Evolutionary conservation across 2,113 vertebrate species (phyloP).

Genomic region (Entomyzon cyanotis): DNA sequence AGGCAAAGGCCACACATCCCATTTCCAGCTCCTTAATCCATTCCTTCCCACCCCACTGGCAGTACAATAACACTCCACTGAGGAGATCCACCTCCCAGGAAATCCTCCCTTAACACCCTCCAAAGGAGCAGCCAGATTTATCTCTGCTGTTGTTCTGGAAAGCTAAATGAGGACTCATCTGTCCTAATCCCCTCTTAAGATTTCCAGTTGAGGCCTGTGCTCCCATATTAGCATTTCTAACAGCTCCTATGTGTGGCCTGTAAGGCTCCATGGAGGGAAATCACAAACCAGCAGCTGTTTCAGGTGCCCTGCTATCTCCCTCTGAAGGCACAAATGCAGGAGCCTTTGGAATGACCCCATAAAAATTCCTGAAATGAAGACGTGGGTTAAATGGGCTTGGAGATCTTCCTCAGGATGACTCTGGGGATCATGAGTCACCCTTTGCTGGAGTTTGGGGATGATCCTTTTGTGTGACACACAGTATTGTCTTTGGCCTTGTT

Average conservation of each 20-base stretch:
- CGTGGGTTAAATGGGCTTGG: neutral
- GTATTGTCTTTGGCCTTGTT: accelerated
- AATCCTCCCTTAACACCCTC: conserved; percentile 48
- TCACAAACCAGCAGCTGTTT: neutral
- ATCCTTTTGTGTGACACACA: neutral
- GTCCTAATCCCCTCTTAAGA: conserved; percentile 31
- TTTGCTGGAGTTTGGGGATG: neutral
- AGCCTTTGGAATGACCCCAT: neutral
- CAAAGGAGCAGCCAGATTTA: conserved; percentile 55
- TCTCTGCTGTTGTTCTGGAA: neutral
- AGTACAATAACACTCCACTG: conserved; percentile 16
- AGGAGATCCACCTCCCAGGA: conserved; percentile 51
- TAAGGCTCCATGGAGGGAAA: neutral
- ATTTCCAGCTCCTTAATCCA: conserved; percentile 22
- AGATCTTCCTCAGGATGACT: neutral
- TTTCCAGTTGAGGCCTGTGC: conserved; percentile 17
- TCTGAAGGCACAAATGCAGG: neutral
- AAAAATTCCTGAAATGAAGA: neutral
- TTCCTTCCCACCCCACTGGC: conserved; percentile 32
- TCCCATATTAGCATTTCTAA: conserved; percentile 28
- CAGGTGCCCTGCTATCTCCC: neutral
- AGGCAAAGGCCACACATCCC: neutral
- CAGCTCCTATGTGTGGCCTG: neutral
- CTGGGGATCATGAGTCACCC: neutral
- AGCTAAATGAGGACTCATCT: conserved; percentile 51